Base-by-base conservation (phyloP, 2,113 vertebrate genomes). In the Platichthys flesus region DNA sequence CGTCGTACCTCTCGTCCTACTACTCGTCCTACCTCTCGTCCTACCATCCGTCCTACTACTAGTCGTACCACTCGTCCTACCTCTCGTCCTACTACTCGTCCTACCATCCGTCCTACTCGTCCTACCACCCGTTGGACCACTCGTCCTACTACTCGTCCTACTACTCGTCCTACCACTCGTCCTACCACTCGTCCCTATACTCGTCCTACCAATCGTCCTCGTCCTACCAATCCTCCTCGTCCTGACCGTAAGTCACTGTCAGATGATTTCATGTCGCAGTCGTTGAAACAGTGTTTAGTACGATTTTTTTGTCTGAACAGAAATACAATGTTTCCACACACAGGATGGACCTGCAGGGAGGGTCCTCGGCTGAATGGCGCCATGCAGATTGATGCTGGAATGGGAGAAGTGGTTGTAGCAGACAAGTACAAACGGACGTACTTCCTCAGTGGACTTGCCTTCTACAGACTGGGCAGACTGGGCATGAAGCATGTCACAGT, bases 401-500 rank as follows among this genome's bases (percentile, higher is more conserved):
- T 56, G 55, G 55, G 55, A 26, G 0, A 56, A 24, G 55, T 56
- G 3, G 55, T 56, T 13, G 55, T 12, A 24, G 12, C 21, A 13
- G 55, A 56, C 55, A 26, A 5, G 21, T 0, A 26, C 0, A 21
- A 13, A 2, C 45, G 2, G 24, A 1, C 14, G 2, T 84, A 49
- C n/a, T 24, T 20, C 13, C 57, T 87, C 58, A 1, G 24, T 4
- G 62, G 81, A 24, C 3, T 4, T 0, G 0, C 0, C 0, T 84
- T 72, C 78, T 20, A 18, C 54, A 60, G 8, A 23, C 12, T 87
- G 47, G 31, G 40, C 66, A 0, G 8, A 0, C 2, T 15, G 8
- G 13, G 3, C 14, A 10, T 84, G 13, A 65, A 40, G 28, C 75
- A 87, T 9, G 59, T 71, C 26, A 6, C 82, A 20, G 55, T 62